phyloP scores from a whole-genome alignment of 2,113 vertebrate genomes.

The Carassius carassius region DNA sequence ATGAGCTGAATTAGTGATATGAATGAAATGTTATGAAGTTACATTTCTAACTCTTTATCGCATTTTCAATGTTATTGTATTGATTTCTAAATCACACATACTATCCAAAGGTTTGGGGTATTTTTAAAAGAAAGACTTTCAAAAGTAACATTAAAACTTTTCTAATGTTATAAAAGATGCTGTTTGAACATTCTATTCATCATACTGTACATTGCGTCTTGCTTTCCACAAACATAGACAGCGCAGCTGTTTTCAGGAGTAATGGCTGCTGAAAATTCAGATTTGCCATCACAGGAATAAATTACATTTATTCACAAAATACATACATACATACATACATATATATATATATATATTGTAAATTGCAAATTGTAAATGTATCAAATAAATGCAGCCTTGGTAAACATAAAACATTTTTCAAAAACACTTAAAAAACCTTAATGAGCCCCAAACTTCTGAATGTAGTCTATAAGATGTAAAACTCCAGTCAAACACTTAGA shows the following conservation, averaged over 20 bases:
- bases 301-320: not conserved
- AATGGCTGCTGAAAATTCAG: not conserved
- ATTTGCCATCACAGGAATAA: not conserved
- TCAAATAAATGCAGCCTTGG: not conserved
- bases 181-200: not conserved
- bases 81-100: not conserved
- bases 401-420: not conserved
- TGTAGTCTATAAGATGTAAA: not conserved
- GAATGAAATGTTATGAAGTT: not conserved
- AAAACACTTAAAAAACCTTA: not conserved
- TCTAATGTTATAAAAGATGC: not conserved
- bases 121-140: not conserved
- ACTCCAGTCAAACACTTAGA: not conserved
- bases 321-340: not conserved
- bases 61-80: not conserved
- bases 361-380: not conserved
- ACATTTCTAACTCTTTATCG: not conserved
- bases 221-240: not conserved
- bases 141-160: not conserved
- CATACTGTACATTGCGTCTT: too few species aligned
- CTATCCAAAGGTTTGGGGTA: not conserved
- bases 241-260: not conserved
- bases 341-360: not conserved
- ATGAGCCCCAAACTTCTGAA: not conserved
- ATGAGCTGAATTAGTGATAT: not conserved